These are phyloP conservation scores for Agapostemon virescens DNA, from an alignment of 2,888 invertebrate genomes.

Conservation along the genomic window DNA sequence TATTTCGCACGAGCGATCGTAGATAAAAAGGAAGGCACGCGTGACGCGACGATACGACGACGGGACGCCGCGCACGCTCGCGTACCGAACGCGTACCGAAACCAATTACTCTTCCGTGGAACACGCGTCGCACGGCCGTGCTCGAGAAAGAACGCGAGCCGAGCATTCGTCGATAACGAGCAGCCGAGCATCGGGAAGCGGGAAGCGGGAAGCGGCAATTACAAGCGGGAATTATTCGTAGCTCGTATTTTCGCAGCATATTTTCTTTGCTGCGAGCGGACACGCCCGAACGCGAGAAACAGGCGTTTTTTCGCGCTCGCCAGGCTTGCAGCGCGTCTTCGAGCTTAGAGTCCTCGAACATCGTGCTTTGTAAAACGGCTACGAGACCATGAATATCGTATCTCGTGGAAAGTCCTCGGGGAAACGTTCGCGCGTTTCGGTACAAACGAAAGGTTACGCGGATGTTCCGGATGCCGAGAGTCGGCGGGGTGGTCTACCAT, in stretches of 20 bases:
- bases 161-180: slow-evolving; percentile 51
- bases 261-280: neutral
- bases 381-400: no score
- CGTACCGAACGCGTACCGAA: slow-evolving; percentile 3
- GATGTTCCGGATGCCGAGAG: no score
- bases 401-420: no score
- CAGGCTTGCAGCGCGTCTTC: no score
- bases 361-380: no score
- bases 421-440: no score
- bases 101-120: slow-evolving; percentile 39
- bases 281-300: neutral
- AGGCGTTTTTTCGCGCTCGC: neutral
- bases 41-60: neutral
- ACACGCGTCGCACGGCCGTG: slow-evolving; percentile 37
- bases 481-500: no score
- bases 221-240: slow-evolving; percentile 45
- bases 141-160: slow-evolving; percentile 44
- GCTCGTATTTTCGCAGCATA: slow-evolving; percentile 26
- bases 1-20: neutral
- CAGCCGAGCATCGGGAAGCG: slow-evolving; percentile 47
- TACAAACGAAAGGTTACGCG: no score
- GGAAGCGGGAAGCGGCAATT: slow-evolving; percentile 43
- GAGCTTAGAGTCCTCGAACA: no score
- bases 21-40: slow-evolving; percentile 9
- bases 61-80: neutral